A percentile compares a stretch with the other conserved stretches of the same genome.
These are phyloP conservation scores for Peromyscus polionotus DNA, from an alignment of 2,113 vertebrate genomes.

Conservation along the genomic window DNA sequence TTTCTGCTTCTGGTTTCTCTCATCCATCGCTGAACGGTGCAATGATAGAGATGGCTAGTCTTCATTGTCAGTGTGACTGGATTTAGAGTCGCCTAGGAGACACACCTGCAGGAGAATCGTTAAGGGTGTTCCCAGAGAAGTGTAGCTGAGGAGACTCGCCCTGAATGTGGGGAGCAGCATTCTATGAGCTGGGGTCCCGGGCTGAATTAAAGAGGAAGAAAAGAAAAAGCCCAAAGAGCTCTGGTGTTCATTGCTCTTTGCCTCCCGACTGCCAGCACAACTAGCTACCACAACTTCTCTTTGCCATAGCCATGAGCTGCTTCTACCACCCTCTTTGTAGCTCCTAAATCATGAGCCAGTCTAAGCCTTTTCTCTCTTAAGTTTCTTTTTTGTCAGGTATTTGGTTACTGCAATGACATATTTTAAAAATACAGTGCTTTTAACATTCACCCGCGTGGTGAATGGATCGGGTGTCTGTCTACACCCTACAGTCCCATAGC, in stretches of 20 bases:
- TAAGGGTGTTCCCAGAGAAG: background rate
- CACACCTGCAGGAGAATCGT: background rate
- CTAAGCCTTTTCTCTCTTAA: background rate
- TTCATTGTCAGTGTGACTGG: background rate
- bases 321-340: background rate
- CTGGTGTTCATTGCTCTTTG: background rate
- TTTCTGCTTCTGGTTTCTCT: background rate
- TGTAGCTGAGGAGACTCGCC: background rate
- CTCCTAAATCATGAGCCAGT: background rate
- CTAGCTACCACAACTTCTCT: background rate
- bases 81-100: background rate
- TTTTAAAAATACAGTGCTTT: background rate
- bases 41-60: background rate
- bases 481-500: rapidly evolving
- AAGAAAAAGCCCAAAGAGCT: background rate
- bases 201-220: background rate
- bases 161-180: background rate
- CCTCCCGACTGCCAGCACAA: background rate
- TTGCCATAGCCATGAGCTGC: too few species aligned
- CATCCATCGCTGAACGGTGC: background rate
- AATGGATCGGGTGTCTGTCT: background rate
- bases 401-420: background rate
- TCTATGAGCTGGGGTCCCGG: background rate
- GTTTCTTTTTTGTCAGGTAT: background rate
- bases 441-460: background rate